Percentiles rank a stretch among this genome's conserved stretches.
Conservation (phyloP, 2,888 invertebrate genomes). For the Tyria jacobaeae region DNA sequence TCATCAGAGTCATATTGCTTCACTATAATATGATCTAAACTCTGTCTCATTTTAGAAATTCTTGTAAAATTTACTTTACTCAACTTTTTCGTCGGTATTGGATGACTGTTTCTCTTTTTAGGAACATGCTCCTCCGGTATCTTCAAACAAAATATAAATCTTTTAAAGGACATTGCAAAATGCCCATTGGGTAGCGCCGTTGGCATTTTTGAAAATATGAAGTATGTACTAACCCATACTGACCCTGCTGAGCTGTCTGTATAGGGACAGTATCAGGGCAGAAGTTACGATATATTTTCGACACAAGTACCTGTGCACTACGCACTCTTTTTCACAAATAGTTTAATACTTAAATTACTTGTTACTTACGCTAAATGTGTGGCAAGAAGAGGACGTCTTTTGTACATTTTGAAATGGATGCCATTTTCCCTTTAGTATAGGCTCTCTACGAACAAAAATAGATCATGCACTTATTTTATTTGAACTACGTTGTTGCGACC, state of each 20-base stretch:
- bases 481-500: background rate
- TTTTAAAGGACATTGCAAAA: background rate
- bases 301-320: background rate
- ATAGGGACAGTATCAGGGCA: no score
- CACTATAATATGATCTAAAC: conserved; percentile 51
- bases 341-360: background rate
- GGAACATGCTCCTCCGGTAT: background rate
- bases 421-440: conserved; percentile 71
- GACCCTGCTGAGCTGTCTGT: no score
- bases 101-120: background rate
- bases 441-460: conserved; percentile 61
- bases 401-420: conserved; percentile 57
- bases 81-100: background rate
- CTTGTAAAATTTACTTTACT: conserved; percentile 65
- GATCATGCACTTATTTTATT: background rate
- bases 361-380: conserved; percentile 4
- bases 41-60: conserved; percentile 39
- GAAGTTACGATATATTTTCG: background rate
- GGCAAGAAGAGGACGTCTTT: background rate
- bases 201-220: no score
- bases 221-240: no score
- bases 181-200: no score
- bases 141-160: conserved; percentile 1
- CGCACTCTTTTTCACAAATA: background rate
- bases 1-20: conserved; percentile 60